Evolutionary conservation across 2,113 vertebrate genomes (phyloP).

Genomic region (Mustela nigripes): DNA sequence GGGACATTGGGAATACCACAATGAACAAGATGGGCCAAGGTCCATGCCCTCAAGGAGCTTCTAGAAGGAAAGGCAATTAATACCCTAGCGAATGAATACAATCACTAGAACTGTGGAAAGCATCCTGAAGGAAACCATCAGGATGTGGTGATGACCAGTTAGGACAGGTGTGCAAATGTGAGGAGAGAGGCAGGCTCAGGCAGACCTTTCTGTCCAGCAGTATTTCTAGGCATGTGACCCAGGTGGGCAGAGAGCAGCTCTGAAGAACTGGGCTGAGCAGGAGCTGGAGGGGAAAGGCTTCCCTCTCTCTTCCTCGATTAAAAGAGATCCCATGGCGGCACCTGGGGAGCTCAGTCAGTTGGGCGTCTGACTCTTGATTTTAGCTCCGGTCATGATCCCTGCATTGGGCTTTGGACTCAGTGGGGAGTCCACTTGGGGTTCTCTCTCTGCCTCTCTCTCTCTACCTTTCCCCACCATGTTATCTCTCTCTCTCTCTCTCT

Average conservation of each 20-base stretch:
- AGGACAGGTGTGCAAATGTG: neutral
- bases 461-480: too few relatives aligned
- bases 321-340: neutral
- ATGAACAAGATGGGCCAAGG: neutral
- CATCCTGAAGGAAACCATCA: neutral
- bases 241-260: neutral
- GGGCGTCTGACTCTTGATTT: neutral
- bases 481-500: too few relatives aligned
- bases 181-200: neutral
- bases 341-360: neutral
- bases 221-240: conserved; percentile 1
- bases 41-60: neutral
- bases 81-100: neutral
- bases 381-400: neutral
- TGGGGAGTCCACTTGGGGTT: neutral
- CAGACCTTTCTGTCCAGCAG: too few relatives aligned
- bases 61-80: neutral
- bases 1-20: neutral
- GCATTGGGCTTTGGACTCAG: neutral
- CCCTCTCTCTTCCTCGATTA: neutral
- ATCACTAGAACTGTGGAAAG: neutral
- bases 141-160: neutral
- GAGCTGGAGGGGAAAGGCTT: neutral
- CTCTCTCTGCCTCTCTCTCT: neutral
- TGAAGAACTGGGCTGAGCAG: neutral